Evolutionary conservation across 1,140 invertebrate species (phyloP).

Genomic region (Vanessa atalanta): DNA sequence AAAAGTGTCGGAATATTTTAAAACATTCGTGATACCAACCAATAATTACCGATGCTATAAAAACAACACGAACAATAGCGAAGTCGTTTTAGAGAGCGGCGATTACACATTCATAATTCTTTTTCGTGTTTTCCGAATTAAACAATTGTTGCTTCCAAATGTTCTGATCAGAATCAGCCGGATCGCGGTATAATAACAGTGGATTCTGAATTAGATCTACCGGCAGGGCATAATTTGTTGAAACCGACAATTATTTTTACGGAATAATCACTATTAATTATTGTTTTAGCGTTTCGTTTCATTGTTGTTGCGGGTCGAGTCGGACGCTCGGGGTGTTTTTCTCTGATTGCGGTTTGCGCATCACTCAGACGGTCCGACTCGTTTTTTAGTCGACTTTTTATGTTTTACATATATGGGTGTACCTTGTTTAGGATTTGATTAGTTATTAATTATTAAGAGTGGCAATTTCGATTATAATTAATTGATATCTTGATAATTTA

Average conservation of each 20-base stretch:
- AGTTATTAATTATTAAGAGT: background rate
- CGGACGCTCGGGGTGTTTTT: conserved; percentile 47
- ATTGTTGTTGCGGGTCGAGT: conserved; percentile 47
- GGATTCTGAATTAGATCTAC: conserved; percentile 54
- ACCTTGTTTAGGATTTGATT: background rate
- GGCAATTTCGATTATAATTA: background rate
- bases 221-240: conserved; percentile 57
- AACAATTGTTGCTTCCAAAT: conserved; percentile 63
- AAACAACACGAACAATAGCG: conserved; percentile 56
- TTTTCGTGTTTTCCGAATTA: conserved; percentile 64
- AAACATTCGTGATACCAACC: conserved; percentile 29
- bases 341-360: conserved; percentile 30
- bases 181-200: conserved; percentile 65
- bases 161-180: conserved; percentile 64
- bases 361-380: background rate
- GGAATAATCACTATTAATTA: conserved; percentile 71
- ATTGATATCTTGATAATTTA: background rate
- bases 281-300: conserved; percentile 56
- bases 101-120: conserved; percentile 71
- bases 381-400: background rate
- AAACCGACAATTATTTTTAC: conserved; percentile 70
- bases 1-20: conserved; percentile 36
- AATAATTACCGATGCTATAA: conserved; percentile 46
- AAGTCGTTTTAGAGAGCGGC: conserved; percentile 33
- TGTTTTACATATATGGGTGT: background rate